These are phyloP conservation scores for Odontesthes bonariensis DNA, from an alignment of 2,113 vertebrate species.

Conservation along the genomic window DNA sequence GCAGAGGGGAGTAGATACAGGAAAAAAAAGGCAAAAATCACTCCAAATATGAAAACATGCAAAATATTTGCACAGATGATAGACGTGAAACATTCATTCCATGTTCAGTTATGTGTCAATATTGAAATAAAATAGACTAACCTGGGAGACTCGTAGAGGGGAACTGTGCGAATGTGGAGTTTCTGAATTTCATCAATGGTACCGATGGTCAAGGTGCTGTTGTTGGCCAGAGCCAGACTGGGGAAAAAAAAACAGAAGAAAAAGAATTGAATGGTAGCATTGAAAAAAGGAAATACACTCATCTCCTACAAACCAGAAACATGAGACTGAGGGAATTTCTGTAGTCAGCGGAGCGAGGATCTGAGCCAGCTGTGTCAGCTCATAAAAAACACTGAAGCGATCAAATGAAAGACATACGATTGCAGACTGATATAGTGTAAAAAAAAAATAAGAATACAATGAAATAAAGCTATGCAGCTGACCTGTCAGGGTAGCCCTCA, in stretches of 20 bases:
- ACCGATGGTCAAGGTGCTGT: slow-evolving; percentile 98
- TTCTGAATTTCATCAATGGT: slow-evolving; percentile 99
- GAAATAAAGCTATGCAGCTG: slow-evolving; percentile 16
- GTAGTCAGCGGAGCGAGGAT: slow-evolving; percentile 3
- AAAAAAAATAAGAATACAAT: background rate
- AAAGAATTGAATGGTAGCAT: background rate
- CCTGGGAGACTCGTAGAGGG: slow-evolving; percentile 96
- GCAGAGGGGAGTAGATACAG: background rate
- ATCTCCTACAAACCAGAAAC: slow-evolving; percentile 7
- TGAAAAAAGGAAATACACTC: background rate
- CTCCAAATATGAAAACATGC: slow-evolving; percentile 16
- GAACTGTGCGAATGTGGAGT: slow-evolving; percentile 96
- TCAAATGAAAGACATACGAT: slow-evolving; percentile 5
- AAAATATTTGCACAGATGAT: slow-evolving; percentile 13
- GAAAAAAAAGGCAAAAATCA: slow-evolving; percentile 23
- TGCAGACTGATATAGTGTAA: background rate
- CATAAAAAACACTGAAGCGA: background rate
- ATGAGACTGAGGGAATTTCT: slow-evolving; percentile 1
- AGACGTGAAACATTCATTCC: slow-evolving; percentile 1
- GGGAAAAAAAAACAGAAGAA: background rate
- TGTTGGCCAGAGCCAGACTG: slow-evolving; percentile 96
- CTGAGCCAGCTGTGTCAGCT: background rate
- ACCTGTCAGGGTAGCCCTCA: slow-evolving; percentile 98
- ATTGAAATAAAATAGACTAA: slow-evolving; percentile 66
- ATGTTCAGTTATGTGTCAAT: background rate